Evolutionary conservation across 2,888 invertebrate genomes (phyloP).

Genomic region (Lasioglossum vierecki): DNA sequence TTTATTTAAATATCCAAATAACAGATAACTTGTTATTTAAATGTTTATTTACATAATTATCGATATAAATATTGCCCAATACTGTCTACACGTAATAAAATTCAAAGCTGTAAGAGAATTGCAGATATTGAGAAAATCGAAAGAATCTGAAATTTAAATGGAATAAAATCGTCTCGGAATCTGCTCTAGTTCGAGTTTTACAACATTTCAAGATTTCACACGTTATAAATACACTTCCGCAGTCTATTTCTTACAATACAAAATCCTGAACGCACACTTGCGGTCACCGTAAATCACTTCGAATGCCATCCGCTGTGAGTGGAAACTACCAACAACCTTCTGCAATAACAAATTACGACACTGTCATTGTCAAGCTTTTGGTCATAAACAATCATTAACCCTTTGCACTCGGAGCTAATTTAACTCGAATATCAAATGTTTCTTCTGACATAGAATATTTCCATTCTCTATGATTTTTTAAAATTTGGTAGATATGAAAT

Average conservation of each 20-base stretch:
- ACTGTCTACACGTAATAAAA: no score
- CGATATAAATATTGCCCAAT: no score
- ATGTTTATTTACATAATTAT: no score
- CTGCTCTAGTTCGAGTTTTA: neutral
- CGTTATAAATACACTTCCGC: neutral
- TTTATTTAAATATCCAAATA: no score
- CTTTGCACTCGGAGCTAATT: no score
- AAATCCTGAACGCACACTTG: conserved; percentile 12
- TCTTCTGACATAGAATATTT: no score
- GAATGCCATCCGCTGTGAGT: conserved; percentile 24
- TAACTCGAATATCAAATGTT: no score
- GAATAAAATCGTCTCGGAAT: neutral
- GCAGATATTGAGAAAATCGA: neutral
- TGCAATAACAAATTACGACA: neutral
- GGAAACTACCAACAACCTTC: conserved; percentile 3
- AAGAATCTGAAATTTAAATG: neutral
- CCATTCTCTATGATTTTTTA: no score
- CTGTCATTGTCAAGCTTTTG: neutral
- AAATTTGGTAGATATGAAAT: no score
- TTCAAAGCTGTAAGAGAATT: neutral
- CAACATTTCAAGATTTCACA: neutral
- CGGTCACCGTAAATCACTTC: conserved; percentile 22
- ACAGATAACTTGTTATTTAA: no score
- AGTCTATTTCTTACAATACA: neutral
- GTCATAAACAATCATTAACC: neutral